These are phyloP conservation scores for Liasis olivaceus DNA, from an alignment of 2,797 vertebrate genomes.

Conservation along the genomic window DNA sequence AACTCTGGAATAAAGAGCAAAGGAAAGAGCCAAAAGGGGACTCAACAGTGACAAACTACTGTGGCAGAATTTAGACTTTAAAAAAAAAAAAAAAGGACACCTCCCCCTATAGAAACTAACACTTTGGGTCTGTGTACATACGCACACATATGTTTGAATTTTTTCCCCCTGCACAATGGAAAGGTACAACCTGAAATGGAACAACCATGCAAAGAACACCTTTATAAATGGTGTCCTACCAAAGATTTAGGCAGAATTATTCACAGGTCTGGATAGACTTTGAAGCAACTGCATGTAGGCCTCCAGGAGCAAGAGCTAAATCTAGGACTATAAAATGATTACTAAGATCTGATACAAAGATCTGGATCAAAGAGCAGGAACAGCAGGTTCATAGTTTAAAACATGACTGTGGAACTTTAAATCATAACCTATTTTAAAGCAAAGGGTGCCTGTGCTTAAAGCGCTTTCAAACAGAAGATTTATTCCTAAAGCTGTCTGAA, in stretches of 20 bases:
- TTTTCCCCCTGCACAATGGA: background rate
- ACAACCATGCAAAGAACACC: background rate
- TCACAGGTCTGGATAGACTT: background rate
- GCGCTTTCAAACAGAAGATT: background rate
- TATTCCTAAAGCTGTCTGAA: background rate
- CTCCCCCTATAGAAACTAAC: background rate
- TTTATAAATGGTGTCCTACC: background rate
- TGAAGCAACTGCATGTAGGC: background rate
- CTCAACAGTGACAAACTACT: background rate
- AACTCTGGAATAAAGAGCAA: background rate
- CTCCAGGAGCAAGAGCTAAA: background rate
- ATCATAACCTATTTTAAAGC: background rate
- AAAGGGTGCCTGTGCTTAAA: background rate
- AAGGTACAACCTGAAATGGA: background rate
- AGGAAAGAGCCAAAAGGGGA: background rate
- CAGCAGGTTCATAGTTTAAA: background rate
- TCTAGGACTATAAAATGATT: background rate
- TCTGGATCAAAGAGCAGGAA: slow-evolving; percentile 3
- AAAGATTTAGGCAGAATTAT: background rate
- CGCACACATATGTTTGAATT: background rate
- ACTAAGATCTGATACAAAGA: background rate
- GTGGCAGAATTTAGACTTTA: background rate
- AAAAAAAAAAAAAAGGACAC: background rate
- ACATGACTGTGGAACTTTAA: background rate
- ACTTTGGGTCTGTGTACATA: background rate